Evolutionary conservation across 2,888 invertebrate species (phyloP), one percentile per base, ranked within the genome.

Genomic region (Polydrusus tereticollis): DNA sequence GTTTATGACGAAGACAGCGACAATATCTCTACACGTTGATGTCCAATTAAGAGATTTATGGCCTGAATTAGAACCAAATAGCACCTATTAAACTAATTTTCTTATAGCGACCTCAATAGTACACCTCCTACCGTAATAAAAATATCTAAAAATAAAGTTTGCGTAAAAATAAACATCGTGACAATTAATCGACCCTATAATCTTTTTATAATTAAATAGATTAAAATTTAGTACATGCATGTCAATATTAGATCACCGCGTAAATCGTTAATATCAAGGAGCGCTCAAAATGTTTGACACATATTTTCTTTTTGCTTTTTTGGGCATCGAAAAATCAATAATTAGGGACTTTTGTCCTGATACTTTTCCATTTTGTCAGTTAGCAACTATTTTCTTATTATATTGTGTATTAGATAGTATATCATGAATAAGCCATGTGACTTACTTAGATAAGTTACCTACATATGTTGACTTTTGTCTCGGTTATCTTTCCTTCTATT

Each of bases 121-220:
- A 26, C 26, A 50, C 50, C 26, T 26, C n/a, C 50, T 50, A 21
- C 47, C 0, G 14, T 41, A 21, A 41, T 26, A 45, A 45, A 38
- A 41, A 45, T 20, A 41, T 2, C 64, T 64, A 64, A 38, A 52
- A 64, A 64, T 64, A 64, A 14, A 33, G 64, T 52, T 64, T 52
- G 33, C 64, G 50, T 64, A 52, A 47, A 59, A 43, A 45, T 45
- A 60, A 47, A 29, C 20, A 58, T 2, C 23, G 47, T 6, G 23
- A 23, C 26, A 26, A 26, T 47, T 50, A 14, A 50, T 57, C 7
- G 7, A 20, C 52, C 41, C 21, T 55, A 36, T 45, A 58, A 55
- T 59, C 36, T 57, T 50, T 33, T 47, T 26, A 57, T 63, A 41
- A 62, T 58, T 63, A 63, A n/a, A n/a, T n/a, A n/a, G 63, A 58